Conservation (phyloP, 1,140 invertebrate species). For the Amphibalanus amphitrite region DNA sequence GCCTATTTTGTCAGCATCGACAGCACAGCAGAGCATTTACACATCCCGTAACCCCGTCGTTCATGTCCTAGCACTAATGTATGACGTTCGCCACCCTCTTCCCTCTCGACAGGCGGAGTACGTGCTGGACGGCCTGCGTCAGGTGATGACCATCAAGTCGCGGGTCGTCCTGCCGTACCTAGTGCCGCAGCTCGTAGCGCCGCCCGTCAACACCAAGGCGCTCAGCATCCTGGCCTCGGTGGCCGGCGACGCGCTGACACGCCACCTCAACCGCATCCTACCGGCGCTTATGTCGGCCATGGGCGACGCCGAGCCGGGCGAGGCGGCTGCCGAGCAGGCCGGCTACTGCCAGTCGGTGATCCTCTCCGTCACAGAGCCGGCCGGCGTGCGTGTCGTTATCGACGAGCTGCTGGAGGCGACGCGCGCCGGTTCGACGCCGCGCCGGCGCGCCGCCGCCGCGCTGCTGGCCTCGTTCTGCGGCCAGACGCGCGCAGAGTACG, state of each 20-base stretch:
- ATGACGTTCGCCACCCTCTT: no score
- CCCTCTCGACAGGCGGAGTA: constrained; percentile 51
- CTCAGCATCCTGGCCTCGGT: constrained; percentile 80
- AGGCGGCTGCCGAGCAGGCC: constrained; percentile 47
- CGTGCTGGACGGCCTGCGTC: constrained; percentile 80
- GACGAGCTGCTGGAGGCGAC: constrained; percentile 73
- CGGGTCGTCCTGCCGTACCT: constrained; percentile 86
- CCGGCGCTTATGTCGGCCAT: constrained; percentile 65
- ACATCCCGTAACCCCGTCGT: no score
- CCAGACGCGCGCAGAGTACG: constrained; percentile 68
- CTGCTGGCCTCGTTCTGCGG: constrained; percentile 76
- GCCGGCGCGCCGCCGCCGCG: constrained; percentile 59
- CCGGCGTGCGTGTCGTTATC: constrained; percentile 69
- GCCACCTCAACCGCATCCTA: constrained; percentile 75
- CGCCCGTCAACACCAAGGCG: constrained; percentile 76
- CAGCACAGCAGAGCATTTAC: no score
- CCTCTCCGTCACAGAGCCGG: constrained; percentile 68
- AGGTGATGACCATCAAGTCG: constrained; percentile 94
- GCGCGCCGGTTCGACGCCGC: constrained; percentile 31
- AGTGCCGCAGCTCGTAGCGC: constrained; percentile 77
- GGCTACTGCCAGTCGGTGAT: constrained; percentile 73
- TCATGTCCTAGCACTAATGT: no score
- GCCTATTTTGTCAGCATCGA: no score
- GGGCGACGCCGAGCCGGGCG: constrained; percentile 33
- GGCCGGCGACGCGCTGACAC: constrained; percentile 78